Percentiles rank a stretch among this genome's conserved stretches.
phyloP scores from a whole-genome alignment of 2,888 invertebrate genomes.

The Cryptocheilus praepositus region DNA sequence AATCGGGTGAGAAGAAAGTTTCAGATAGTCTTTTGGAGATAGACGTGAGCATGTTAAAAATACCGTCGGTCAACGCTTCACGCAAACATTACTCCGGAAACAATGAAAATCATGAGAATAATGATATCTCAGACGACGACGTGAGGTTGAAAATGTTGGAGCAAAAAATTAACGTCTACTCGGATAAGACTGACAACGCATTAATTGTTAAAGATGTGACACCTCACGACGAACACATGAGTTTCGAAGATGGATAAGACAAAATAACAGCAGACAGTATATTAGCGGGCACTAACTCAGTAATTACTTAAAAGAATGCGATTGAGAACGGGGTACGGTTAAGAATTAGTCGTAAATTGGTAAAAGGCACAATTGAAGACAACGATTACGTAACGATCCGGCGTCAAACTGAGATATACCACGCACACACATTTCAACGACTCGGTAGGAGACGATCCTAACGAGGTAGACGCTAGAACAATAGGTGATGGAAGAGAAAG shows the following conservation, averaged over 20 bases:
- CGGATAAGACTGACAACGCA: constrained; percentile 26
- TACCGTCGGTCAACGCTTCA: no score
- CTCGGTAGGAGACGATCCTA: background rate
- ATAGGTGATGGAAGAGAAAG: background rate
- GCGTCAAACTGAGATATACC: background rate
- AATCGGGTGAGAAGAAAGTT: no score
- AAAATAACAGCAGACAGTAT: no score
- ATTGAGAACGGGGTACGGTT: no score
- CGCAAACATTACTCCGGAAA: background rate
- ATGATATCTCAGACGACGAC: background rate
- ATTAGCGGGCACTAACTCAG: no score
- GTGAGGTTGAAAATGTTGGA: constrained; percentile 6
- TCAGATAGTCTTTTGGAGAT: background rate
- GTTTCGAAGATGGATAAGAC: background rate
- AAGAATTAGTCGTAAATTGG: no score
- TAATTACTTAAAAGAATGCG: no score
- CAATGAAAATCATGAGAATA: no score
- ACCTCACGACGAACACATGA: background rate
- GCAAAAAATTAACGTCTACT: constrained; percentile 44
- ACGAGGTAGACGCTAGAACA: no score
- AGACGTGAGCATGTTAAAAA: no score
- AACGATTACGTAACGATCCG: no score
- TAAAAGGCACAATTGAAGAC: background rate
- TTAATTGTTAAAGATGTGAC: background rate
- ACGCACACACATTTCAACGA: background rate